Base-by-base conservation (phyloP, 2,888 invertebrate genomes). In the Nomada flava region DNA sequence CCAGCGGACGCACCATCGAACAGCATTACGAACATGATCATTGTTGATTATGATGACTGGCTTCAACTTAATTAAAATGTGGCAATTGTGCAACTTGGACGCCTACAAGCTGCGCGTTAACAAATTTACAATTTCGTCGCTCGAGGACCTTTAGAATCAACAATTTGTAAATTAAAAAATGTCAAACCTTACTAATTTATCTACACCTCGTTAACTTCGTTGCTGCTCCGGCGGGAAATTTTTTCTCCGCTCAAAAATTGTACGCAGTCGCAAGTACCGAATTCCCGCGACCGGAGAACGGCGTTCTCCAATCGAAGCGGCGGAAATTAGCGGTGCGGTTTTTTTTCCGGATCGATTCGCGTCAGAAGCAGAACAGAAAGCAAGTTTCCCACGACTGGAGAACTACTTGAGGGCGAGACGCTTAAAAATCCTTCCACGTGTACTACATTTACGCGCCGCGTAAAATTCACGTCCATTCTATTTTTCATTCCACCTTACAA, bases 31-130 rank as follows among this genome's bases (percentile, higher is more conserved):
- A 60, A 26, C 23, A 18, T 53, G 65, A 67, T 70, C 42, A 4
- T 55, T 20, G 44, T 36, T 53, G 69, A 75, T 69, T 69, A 75
- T 47, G 15, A 47, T 13, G 47, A 3, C 13, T 13, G 47, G 13
- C 11, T 15, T 3, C 0, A 15, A 47, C 47, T 20, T 23, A 55
- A 23, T 23, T 23, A 9, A 23, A 13, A 23, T 57, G 20, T 20
- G 23, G 57, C 13, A 26, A 57, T 57, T 4, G 15, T 2, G 0
- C 23, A 10, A 18, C 1, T 23, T 36, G 11, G 42, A 44, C 7
- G 5, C 3, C 0, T 44, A 57, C 7, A 2, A 3, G 11, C 26
- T 5, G 50, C 15, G 18, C 15, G 5, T 50, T 15, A 2, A 20
- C 23, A 64, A 15, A 11, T 11, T 9, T 36, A 0, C 9, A 4